These are phyloP conservation scores for Coregonus clupeaformis DNA, from an alignment of 2,113 vertebrate species.

Conservation along the genomic window DNA sequence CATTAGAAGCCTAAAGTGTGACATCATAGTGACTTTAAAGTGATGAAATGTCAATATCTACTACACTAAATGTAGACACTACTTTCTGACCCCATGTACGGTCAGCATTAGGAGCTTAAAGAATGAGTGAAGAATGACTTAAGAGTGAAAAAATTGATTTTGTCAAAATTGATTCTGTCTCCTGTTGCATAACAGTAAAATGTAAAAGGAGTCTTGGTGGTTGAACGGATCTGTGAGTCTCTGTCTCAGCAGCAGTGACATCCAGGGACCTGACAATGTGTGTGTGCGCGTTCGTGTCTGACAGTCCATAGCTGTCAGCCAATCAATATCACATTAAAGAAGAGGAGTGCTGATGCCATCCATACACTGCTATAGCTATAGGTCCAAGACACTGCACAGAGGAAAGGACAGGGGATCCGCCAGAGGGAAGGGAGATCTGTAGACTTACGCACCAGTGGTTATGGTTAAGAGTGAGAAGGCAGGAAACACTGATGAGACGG, in stretches of 20 bases:
- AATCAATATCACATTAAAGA: conserved; percentile 55
- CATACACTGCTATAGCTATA: neutral
- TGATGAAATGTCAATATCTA: too few species aligned
- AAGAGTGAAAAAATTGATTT: neutral
- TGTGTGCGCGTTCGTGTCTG: too few species aligned
- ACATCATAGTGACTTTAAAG: too few species aligned
- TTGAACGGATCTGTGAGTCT: neutral
- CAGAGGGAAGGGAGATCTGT: too few species aligned
- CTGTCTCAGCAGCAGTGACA: neutral
- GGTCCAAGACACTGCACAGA: conserved; percentile 10
- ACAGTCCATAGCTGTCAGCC: neutral
- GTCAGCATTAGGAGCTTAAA: too few species aligned
- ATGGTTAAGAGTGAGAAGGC: too few species aligned
- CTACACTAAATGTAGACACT: too few species aligned
- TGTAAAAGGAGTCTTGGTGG: neutral
- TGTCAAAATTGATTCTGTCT: neutral
- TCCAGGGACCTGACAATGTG: too few species aligned
- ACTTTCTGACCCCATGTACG: too few species aligned
- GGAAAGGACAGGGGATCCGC: neutral
- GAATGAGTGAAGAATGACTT: too few species aligned
- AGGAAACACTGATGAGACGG: neutral
- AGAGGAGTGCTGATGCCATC: neutral
- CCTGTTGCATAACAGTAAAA: neutral
- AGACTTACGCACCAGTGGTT: neutral
- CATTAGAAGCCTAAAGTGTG: too few species aligned